phyloP scores from a whole-genome alignment of 2,888 invertebrate genomes.

The Agriopis aurantiaria region DNA sequence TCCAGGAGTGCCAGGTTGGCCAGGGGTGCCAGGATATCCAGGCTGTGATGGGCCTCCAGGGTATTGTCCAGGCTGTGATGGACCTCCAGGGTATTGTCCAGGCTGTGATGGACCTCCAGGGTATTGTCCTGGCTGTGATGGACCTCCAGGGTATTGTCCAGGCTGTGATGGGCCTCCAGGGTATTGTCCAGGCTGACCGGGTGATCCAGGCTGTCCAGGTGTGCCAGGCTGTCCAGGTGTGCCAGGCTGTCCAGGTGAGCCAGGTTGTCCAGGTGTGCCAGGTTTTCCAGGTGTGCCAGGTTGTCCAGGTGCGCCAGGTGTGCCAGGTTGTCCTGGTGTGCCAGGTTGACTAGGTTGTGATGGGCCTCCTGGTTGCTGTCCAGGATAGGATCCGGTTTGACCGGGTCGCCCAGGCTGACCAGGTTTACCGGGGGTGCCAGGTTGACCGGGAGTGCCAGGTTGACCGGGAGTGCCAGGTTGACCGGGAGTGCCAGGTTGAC shows the following conservation, averaged over 20 bases:
- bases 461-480: slow-evolving; percentile 13
- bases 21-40: not conserved
- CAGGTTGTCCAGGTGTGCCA: slow-evolving; percentile 22
- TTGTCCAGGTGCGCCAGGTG: slow-evolving; percentile 51
- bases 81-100: slow-evolving; percentile 38
- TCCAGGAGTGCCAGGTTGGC: not conserved
- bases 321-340: slow-evolving; percentile 50
- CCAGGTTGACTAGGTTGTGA: slow-evolving; percentile 48
- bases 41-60: slow-evolving; percentile 1
- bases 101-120: not conserved
- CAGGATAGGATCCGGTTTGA: slow-evolving; percentile 48
- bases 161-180: slow-evolving; percentile 26
- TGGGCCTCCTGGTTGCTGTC: slow-evolving; percentile 55
- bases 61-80: not conserved
- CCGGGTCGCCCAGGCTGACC: slow-evolving; percentile 42
- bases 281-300: slow-evolving; percentile 51
- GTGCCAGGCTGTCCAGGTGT: slow-evolving; percentile 43
- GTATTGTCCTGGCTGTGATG: not conserved
- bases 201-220: slow-evolving; percentile 15
- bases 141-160: slow-evolving; percentile 34
- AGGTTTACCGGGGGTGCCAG: slow-evolving; percentile 38
- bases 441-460: too few relatives aligned
- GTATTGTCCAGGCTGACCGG: slow-evolving; percentile 46
- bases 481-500: slow-evolving; percentile 11
- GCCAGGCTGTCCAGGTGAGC: slow-evolving; percentile 35